Evolutionary conservation across 2,113 vertebrate species (phyloP).

Genomic region (Beaufortia kweichowensis): DNA sequence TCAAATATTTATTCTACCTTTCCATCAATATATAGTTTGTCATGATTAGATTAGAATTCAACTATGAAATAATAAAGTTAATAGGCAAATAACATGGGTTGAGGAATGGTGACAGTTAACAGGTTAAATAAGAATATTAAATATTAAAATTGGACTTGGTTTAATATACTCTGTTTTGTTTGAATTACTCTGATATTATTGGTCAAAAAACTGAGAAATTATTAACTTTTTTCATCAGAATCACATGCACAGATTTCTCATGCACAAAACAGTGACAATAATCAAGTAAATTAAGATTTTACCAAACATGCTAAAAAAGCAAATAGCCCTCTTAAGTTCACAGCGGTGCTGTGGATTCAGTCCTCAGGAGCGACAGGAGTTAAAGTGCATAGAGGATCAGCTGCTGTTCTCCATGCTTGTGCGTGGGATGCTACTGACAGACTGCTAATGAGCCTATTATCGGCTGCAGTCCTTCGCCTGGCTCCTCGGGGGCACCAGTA

Average conservation of each 20-base stretch:
- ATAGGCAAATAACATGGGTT: no score
- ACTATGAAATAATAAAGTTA: no score
- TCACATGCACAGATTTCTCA: no score
- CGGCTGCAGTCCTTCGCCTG: conserved; percentile 67
- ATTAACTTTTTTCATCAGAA: background rate
- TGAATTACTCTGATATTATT: no score
- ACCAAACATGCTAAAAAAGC: background rate
- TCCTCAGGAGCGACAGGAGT: conserved; percentile 56
- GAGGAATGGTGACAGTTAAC: no score
- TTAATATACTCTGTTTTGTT: no score
- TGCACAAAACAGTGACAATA: background rate
- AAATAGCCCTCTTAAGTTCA: background rate
- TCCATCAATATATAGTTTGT: no score
- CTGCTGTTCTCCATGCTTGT: conserved; percentile 61
- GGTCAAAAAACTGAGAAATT: no score
- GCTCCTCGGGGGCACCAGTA: conserved; percentile 69
- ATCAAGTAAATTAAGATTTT: background rate
- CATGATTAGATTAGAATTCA: no score
- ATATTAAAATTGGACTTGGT: no score
- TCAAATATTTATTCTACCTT: no score
- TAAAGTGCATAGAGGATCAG: conserved; percentile 64
- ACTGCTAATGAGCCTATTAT: conserved; percentile 82
- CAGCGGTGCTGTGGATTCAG: conserved; percentile 12
- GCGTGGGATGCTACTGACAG: conserved; percentile 76
- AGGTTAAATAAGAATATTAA: no score